phyloP scores from a whole-genome alignment of 2,797 vertebrate species.

The Sebastes nivosus region DNA sequence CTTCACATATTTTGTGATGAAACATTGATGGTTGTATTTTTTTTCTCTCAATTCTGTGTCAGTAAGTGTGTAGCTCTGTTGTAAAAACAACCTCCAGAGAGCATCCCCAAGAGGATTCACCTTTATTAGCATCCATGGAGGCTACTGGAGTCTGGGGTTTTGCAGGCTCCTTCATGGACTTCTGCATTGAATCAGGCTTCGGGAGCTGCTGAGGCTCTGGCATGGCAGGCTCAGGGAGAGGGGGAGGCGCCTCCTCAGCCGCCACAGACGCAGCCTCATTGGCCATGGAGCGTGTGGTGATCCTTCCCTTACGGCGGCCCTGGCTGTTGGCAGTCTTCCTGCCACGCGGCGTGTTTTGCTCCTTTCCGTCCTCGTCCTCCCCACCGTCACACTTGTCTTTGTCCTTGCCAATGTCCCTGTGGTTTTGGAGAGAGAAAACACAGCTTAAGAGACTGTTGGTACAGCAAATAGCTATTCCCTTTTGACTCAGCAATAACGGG shows the following conservation, averaged over 20 bases:
- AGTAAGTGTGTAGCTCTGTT: neutral
- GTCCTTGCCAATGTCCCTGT: slow-evolving; percentile 91
- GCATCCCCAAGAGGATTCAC: slow-evolving; percentile 50
- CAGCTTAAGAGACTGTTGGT: slow-evolving; percentile 37
- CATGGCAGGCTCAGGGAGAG: slow-evolving; percentile 83
- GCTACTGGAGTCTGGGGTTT: slow-evolving; percentile 75
- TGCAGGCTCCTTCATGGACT: slow-evolving; percentile 76
- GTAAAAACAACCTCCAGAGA: neutral
- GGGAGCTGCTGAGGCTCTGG: slow-evolving; percentile 76
- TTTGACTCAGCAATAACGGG: slow-evolving; percentile 56
- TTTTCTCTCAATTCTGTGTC: neutral
- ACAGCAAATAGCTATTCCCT: slow-evolving; percentile 46
- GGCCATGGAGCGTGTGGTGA: slow-evolving; percentile 99
- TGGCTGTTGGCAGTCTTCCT: slow-evolving; percentile 98
- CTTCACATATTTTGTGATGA: neutral
- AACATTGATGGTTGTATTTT: neutral
- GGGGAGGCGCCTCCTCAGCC: slow-evolving; percentile 87
- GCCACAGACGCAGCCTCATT: slow-evolving; percentile 92
- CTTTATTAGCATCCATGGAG: slow-evolving; percentile 78
- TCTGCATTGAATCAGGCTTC: slow-evolving; percentile 78
- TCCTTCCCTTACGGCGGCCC: slow-evolving; percentile 94
- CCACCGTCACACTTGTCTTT: slow-evolving; percentile 94
- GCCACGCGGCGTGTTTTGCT: slow-evolving; percentile 92
- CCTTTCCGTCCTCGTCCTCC: slow-evolving; percentile 96
- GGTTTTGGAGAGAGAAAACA: slow-evolving; percentile 45